A percentile compares a stretch with the other conserved stretches of the same genome.
These are phyloP conservation scores for Coregonus suidteri DNA, from an alignment of 2,797 vertebrate species.

Conservation along the genomic window DNA sequence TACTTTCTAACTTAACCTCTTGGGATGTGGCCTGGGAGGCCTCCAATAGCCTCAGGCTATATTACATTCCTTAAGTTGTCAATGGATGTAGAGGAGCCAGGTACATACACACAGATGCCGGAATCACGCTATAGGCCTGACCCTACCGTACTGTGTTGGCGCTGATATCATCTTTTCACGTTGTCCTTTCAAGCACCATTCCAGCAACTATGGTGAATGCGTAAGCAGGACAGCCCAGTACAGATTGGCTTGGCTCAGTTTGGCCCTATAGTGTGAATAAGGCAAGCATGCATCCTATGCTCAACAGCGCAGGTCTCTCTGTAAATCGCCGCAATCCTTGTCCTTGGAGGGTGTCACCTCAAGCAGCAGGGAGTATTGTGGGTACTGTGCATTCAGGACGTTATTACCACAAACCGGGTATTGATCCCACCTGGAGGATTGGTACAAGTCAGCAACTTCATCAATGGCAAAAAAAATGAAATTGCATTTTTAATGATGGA, in stretches of 20 bases:
- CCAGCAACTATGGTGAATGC: background rate
- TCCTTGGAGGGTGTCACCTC: slow-evolving; percentile 67
- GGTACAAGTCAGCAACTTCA: slow-evolving; percentile 81
- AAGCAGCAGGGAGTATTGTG: slow-evolving; percentile 47
- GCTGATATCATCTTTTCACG: background rate
- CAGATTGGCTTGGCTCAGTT: background rate
- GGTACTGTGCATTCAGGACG: slow-evolving; percentile 50
- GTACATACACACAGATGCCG: background rate
- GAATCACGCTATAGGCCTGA: background rate
- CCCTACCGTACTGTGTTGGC: background rate
- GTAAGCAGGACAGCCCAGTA: background rate
- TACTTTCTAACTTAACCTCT: background rate
- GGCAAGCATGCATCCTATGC: background rate
- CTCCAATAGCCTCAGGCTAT: slow-evolving; percentile 24
- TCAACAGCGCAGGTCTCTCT: slow-evolving; percentile 16
- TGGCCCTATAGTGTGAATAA: background rate
- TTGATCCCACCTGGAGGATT: slow-evolving; percentile 74
- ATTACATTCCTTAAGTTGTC: slow-evolving; percentile 44
- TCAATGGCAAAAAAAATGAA: slow-evolving; percentile 75
- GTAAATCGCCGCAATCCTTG: slow-evolving; percentile 36
- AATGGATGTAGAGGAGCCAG: slow-evolving; percentile 32
- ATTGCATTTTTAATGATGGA: slow-evolving; percentile 81
- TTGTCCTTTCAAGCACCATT: background rate
- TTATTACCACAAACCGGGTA: slow-evolving; percentile 78
- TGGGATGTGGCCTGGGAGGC: background rate